Percentiles rank a stretch among this genome's conserved stretches.
These are phyloP conservation scores for Festucalex cinctus DNA, from an alignment of 2,113 vertebrate genomes.

Conservation along the genomic window DNA sequence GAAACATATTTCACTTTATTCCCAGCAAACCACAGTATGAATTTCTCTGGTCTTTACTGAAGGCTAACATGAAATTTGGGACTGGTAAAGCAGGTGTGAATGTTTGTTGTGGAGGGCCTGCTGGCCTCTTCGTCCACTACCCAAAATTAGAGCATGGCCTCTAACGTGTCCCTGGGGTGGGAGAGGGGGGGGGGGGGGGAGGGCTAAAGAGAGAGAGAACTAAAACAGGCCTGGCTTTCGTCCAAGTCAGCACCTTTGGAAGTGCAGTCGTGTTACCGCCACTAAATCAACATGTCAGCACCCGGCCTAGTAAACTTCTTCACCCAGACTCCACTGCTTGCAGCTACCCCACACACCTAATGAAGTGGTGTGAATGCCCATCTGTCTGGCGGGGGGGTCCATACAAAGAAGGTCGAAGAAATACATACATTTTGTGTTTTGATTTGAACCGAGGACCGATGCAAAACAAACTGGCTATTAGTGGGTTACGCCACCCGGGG, in stretches of 20 bases:
- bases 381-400: conserved; percentile 30
- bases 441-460: neutral
- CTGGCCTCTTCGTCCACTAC: conserved; percentile 52
- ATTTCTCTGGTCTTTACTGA: neutral
- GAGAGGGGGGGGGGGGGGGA: too few relatives aligned
- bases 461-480: conserved; percentile 7
- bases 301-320: conserved; percentile 68
- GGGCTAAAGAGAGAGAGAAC: conserved; percentile 30
- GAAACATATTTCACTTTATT: neutral
- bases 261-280: conserved; percentile 75
- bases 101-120: conserved; percentile 61
- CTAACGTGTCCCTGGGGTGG: conserved; percentile 66
- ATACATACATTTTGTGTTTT: conserved; percentile 2
- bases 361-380: conserved; percentile 56
- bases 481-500: conserved; percentile 8
- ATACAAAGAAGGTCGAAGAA: conserved; percentile 17
- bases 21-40: neutral
- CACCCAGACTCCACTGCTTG: conserved; percentile 60
- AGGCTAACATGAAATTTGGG: conserved; percentile 39
- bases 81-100: conserved; percentile 63
- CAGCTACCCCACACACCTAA: conserved; percentile 66
- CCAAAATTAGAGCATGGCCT: conserved; percentile 69
- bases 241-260: conserved; percentile 79
- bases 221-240: conserved; percentile 70
- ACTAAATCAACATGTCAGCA: conserved; percentile 80